Percentiles rank a stretch among this genome's conserved stretches.
Evolutionary conservation across 2,113 vertebrate species (phyloP).

Genomic region (Salvelinus namaycush): DNA sequence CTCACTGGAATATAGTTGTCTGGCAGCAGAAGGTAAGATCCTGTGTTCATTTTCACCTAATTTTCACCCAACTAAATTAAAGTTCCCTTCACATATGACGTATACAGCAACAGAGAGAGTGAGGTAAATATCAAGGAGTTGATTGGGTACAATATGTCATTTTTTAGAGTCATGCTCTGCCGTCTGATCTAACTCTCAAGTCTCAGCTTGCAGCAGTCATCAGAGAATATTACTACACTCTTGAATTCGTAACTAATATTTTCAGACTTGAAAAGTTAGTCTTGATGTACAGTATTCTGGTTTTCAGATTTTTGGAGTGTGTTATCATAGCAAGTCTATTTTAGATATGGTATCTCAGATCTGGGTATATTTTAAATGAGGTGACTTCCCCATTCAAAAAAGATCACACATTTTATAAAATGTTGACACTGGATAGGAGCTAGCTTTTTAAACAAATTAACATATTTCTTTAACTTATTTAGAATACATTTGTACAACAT

Average conservation of each 20-base stretch:
- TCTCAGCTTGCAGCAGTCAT: too few relatives aligned
- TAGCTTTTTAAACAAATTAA: background rate
- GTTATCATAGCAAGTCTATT: background rate
- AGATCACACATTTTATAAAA: background rate
- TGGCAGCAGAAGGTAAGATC: background rate
- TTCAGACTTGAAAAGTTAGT: too few relatives aligned
- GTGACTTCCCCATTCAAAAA: background rate
- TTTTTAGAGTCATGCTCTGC: background rate
- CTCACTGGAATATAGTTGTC: background rate
- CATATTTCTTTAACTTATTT: background rate
- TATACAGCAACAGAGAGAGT: background rate
- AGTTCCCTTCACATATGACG: background rate
- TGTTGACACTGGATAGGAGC: background rate
- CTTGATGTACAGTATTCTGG: too few relatives aligned
- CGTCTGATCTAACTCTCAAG: background rate
- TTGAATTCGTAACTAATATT: too few relatives aligned
- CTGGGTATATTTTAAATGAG: background rate
- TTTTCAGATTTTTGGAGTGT: background rate
- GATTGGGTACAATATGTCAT: background rate
- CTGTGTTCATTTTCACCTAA: background rate
- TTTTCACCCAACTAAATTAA: background rate
- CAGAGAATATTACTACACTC: too few relatives aligned
- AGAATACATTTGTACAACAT: background rate
- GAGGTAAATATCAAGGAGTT: background rate
- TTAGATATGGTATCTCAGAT: background rate